Base-by-base conservation (phyloP, 2,797 vertebrate species). In the Arrhamphus sclerolepis region DNA sequence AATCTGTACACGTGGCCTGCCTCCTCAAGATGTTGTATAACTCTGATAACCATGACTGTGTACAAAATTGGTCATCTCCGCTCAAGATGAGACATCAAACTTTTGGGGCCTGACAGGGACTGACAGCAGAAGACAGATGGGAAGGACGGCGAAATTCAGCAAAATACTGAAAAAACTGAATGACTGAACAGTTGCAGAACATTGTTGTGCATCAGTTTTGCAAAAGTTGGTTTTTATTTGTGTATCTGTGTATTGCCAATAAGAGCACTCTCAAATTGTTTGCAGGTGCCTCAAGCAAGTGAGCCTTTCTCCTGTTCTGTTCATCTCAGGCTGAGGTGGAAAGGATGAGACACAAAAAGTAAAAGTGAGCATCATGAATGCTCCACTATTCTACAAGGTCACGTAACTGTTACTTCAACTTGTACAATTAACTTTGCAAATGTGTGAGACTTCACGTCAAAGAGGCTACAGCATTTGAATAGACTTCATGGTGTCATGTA, bases 21-120 rank as follows among this genome's bases (percentile, higher is more conserved):
- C 64, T 76, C 44, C 57, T 74, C 56, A 54, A 81, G 41, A 78
- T 52, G 70, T 51, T 78, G 62, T 70, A 46, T 72, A 77, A 85
- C 77, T 83, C 62, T 70, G 72, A 82, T 70, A 86, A 63, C 71
- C 80, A 75, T 83, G 82, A 85, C 72, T 57, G 61, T 66, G 67
- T 77, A 78, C 70, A 75, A 83, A 86, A 89, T 81, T 78, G 72
- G 72, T 82, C 77, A 80, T 81, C 77, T 75, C 64, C n/a, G 22
- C 66, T 75, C 61, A 70, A 76, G 75, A 78, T 39, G 52, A 77
- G 64, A 51, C 70, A 72, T 85, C 64, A 62, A 56, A 68, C 58
- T 51, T 70, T 75, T 22, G 56, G 48, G 60, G 53, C 51, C 66
- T 78, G 74, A 84, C 66, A 54, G 62, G 31, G 52, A 64, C 20